A percentile compares a stretch with the other conserved stretches of the same genome.
phyloP scores from a whole-genome alignment of 2,113 vertebrate genomes.

The Aythya baeri region DNA sequence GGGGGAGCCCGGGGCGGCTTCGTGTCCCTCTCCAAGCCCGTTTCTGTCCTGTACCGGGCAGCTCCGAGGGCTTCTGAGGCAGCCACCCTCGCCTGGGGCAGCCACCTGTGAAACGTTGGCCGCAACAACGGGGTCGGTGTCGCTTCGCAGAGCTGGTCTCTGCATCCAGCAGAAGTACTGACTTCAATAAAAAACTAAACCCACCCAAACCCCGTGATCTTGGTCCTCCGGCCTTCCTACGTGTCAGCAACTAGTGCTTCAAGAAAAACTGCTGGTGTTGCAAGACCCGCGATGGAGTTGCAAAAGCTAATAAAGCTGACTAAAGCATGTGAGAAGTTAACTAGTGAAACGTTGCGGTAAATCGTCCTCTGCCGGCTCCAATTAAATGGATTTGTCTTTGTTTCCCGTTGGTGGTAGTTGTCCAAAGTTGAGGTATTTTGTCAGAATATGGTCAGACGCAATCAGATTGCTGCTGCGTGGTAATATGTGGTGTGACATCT shows the following conservation, averaged over 20 bases:
- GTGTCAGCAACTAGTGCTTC: not conserved
- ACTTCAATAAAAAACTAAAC: not conserved
- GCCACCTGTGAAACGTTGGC: too few relatives aligned
- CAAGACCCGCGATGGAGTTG: not conserved
- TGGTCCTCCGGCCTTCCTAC: fast-evolving
- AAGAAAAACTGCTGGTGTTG: slow-evolving; percentile 49
- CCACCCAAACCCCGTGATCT: not conserved
- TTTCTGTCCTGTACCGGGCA: too few relatives aligned
- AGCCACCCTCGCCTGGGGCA: too few relatives aligned
- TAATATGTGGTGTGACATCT: not conserved
- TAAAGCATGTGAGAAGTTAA: not conserved
- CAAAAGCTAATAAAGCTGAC: not conserved
- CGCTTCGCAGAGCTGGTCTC: not conserved
- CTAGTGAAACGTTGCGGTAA: not conserved
- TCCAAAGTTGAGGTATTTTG: not conserved
- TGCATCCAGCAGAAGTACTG: fast-evolving
- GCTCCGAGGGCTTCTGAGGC: too few relatives aligned
- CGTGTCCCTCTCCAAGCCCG: too few relatives aligned
- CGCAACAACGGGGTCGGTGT: not conserved
- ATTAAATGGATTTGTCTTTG: not conserved
- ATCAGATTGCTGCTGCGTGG: not conserved
- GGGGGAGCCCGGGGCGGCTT: too few relatives aligned
- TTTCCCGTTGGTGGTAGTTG: not conserved
- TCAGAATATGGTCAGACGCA: not conserved
- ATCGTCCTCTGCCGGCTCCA: not conserved